Base-by-base conservation (phyloP, 2,888 invertebrate species). In the Dasysyrphus albostriatus region DNA sequence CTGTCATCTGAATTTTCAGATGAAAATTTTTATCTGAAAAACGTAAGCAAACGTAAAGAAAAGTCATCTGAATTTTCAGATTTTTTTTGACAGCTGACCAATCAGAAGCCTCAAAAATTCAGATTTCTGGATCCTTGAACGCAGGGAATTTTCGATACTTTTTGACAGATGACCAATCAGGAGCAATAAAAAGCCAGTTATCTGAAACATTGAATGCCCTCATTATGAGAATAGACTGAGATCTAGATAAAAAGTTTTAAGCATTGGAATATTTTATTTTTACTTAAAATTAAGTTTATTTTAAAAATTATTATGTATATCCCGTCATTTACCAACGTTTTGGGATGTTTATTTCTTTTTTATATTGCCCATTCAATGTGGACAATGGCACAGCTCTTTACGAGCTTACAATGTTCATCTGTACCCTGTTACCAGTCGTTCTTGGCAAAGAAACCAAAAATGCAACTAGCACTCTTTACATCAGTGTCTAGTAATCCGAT, bases 281-380 rank as follows among this genome's bases (percentile, higher is more conserved):
- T 5, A 24, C 24, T 24, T 12, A 24, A 51, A 51, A 5, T 19
- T 12, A 5, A 51, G 7, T 54, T 32, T 0, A 7, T n/a, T 54
- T n/a, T 8, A 3, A 32, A 14, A 7, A 14, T 29, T 47, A 88
- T 56, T 80, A 90, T 91, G 90, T 90, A 89, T 49, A 88, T 91
- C 91, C 92, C 94, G 89, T 95, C 96, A 47, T 92, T 96, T 89
- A 95, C 94, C 88, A 93, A 94, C 67, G 92, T 96, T 89, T 89
- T 96, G 88, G 94, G 94, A 79, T 93, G 94, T 90, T 91, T 95
- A 89, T 96, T 97, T 93, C 91, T 95, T 58, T 94, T 93, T 14
- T 96, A 96, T 91, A 95, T 96, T 81, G 92, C 94, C 47, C 95
- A 96, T 91, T 96, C 96, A 74, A 95, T 97, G 92, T 97, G 96